Percentiles rank a stretch among this genome's conserved stretches.
Evolutionary conservation across 2,888 invertebrate genomes (phyloP).

Genomic region (Nephrotoma appendiculata): DNA sequence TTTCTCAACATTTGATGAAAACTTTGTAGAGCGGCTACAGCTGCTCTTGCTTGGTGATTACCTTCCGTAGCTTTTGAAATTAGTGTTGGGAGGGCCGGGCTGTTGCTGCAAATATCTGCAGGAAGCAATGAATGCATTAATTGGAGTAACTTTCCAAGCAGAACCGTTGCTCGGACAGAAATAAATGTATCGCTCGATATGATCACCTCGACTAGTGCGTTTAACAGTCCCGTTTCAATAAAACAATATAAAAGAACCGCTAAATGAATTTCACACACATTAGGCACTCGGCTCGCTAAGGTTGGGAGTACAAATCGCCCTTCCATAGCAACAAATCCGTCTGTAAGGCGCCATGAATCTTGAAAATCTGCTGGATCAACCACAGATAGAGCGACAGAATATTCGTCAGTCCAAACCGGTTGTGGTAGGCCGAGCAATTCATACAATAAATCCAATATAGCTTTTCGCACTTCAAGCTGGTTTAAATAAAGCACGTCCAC

Average conservation of each 20-base stretch:
- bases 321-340: conserved; percentile 92
- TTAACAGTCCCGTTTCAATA: conserved; percentile 70
- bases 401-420: conserved; percentile 88
- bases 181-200: conserved; percentile 78
- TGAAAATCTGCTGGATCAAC: conserved; percentile 75
- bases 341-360: conserved; percentile 76
- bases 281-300: conserved; percentile 70
- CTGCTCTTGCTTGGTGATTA: conserved; percentile 68
- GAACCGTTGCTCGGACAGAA: conserved; percentile 79
- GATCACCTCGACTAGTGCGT: conserved; percentile 83
- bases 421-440: conserved; percentile 77
- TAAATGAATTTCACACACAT: conserved; percentile 81
- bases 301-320: conserved; percentile 75
- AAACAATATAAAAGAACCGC: conserved; percentile 79
- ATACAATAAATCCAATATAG: conserved; percentile 80
- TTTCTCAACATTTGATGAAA: conserved; percentile 68
- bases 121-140: conserved; percentile 76
- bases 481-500: conserved; percentile 72
- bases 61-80: conserved; percentile 64
- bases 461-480: conserved; percentile 79
- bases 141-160: conserved; percentile 76
- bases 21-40: conserved; percentile 63
- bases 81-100: conserved; percentile 70
- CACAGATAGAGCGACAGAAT: conserved; percentile 72
- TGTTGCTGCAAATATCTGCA: conserved; percentile 68